These are phyloP conservation scores for Lamellibrachia satsuma DNA, from an alignment of 2,888 invertebrate species.

Conservation along the genomic window DNA sequence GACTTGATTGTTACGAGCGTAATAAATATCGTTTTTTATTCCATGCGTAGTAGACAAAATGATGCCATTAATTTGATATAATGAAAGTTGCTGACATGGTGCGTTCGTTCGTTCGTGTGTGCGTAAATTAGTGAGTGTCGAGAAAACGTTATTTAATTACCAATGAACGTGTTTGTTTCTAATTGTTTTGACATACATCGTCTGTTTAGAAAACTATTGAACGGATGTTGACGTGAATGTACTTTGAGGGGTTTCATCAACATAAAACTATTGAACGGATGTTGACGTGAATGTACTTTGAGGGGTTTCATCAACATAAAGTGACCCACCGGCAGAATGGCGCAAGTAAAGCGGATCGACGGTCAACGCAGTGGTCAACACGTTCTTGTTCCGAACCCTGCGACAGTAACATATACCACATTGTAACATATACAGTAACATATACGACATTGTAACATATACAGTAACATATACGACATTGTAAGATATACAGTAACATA, in stretches of 20 bases:
- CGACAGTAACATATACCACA: slow-evolving; percentile 18
- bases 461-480: too few relatives aligned
- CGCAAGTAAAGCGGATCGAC: slow-evolving; percentile 98
- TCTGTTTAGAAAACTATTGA: too few relatives aligned
- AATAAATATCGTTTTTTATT: not conserved
- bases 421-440: slow-evolving; percentile 7
- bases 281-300: too few relatives aligned
- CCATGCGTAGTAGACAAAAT: not conserved
- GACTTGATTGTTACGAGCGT: not conserved
- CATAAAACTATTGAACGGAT: too few relatives aligned
- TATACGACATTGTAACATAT: not conserved
- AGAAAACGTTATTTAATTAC: too few relatives aligned
- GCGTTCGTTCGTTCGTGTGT: not conserved
- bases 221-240: too few relatives aligned
- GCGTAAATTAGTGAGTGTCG: not conserved
- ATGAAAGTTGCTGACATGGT: not conserved
- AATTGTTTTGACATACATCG: too few relatives aligned
- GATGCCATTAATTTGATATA: not conserved
- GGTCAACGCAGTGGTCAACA: slow-evolving; percentile 92
- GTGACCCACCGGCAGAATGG: slow-evolving; percentile 76
- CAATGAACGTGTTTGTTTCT: too few relatives aligned
- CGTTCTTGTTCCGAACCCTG: slow-evolving; percentile 86
- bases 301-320: not conserved
- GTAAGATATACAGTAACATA: not conserved
- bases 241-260: not conserved